Conservation (phyloP, 2,113 vertebrate species). For the Stomatorhinus ivindoensis region DNA sequence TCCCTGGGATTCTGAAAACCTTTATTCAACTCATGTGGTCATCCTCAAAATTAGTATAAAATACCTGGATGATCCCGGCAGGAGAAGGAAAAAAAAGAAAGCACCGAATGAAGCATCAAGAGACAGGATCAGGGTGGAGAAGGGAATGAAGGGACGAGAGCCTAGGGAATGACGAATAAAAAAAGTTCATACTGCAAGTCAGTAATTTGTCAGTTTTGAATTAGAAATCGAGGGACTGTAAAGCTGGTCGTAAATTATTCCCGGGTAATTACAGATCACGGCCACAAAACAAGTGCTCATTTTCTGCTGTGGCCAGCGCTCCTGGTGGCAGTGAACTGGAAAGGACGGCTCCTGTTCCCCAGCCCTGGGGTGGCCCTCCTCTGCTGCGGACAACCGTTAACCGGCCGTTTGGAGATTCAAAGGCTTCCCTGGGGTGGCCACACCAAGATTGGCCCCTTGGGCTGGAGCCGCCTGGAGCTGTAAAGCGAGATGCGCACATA, state of each 20-base stretch:
- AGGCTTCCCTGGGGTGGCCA: neutral
- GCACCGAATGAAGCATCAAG: no score
- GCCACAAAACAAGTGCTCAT: neutral
- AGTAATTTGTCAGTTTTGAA: conserved; percentile 11
- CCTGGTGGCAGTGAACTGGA: neutral
- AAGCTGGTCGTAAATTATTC: conserved; percentile 3
- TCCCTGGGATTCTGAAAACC: neutral
- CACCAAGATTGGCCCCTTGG: neutral
- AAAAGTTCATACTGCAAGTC: neutral
- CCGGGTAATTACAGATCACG: neutral
- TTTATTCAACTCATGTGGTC: neutral
- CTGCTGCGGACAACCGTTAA: neutral
- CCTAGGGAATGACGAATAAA: neutral
- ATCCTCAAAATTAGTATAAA: neutral
- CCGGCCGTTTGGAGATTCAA: neutral
- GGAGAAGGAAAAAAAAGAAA: neutral
- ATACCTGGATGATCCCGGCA: neutral
- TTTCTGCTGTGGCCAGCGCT: neutral
- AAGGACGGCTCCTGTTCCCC: neutral
- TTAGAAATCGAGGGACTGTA: conserved; percentile 2
- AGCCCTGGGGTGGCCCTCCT: neutral
- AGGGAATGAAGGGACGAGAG: no score
- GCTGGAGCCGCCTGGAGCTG: neutral
- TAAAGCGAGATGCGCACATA: neutral
- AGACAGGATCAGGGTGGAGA: neutral